Evolutionary conservation across 1,140 invertebrate genomes (phyloP).

Genomic region (Glomeris maerens): DNA sequence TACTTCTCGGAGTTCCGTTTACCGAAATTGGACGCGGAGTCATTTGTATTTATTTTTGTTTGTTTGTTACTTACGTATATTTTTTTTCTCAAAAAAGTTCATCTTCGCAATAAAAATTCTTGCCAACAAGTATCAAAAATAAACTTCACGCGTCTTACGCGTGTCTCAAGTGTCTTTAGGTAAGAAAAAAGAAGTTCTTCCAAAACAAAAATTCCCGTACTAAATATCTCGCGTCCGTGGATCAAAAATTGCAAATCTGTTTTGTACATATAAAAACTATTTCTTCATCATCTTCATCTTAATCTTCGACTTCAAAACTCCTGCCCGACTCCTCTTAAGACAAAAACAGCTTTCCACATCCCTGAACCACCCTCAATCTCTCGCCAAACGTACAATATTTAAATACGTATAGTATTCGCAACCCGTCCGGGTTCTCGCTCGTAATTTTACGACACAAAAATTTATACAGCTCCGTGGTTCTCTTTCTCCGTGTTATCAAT

Average conservation of each 20-base stretch:
- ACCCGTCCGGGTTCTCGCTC: not conserved
- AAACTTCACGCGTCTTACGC: conserved; percentile 28
- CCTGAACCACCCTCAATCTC: not conserved
- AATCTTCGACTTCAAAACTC: not conserved
- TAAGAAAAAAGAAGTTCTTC: conserved; percentile 32
- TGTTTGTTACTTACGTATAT: conserved; percentile 7
- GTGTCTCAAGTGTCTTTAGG: conserved; percentile 26
- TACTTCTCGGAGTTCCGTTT: too few species aligned
- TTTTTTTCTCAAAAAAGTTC: conserved; percentile 10
- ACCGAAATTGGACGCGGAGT: too few species aligned
- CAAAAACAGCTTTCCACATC: not conserved
- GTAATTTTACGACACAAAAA: not conserved
- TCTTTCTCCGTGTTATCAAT: too few species aligned
- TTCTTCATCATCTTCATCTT: not conserved
- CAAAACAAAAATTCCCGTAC: conserved; percentile 28
- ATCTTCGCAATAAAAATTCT: conserved; percentile 28
- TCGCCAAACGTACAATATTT: not conserved
- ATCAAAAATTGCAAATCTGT: conserved; percentile 6
- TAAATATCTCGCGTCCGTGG: conserved; percentile 24
- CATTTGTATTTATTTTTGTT: conserved; percentile 1
- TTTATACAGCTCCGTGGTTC: too few species aligned
- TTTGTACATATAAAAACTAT: conserved; percentile 10
- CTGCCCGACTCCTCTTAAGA: not conserved
- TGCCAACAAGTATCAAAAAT: conserved; percentile 40
- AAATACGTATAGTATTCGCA: not conserved